A percentile compares a stretch with the other conserved stretches of the same genome.
Conservation (phyloP, 2,797 vertebrate species). For the Pipistrellus kuhlii region DNA sequence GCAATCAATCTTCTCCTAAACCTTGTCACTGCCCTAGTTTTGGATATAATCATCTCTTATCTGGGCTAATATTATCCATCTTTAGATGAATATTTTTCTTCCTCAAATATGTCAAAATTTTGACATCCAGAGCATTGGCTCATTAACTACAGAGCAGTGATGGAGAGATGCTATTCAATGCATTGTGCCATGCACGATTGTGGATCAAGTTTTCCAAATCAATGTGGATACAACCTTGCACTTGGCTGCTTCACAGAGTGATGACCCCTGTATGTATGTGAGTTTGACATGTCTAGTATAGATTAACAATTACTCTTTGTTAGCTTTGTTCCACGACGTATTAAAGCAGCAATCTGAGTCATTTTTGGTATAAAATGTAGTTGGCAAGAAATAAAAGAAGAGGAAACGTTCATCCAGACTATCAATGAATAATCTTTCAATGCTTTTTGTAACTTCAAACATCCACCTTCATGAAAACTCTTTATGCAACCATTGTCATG, state of each 20-base stretch:
- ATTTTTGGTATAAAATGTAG: not conserved
- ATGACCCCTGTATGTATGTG: not conserved
- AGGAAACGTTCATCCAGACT: not conserved
- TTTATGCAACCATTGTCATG: constrained; percentile 38
- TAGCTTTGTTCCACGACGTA: not conserved
- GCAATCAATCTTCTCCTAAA: not conserved
- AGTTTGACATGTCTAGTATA: not conserved
- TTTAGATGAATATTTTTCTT: not conserved
- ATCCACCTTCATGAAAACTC: not conserved
- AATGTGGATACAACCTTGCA: not conserved
- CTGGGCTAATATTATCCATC: not conserved
- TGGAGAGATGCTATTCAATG: not conserved
- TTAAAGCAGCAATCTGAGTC: not conserved
- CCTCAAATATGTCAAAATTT: not conserved
- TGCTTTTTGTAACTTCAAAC: constrained; percentile 44
- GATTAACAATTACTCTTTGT: not conserved
- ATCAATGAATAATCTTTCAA: constrained; percentile 31
- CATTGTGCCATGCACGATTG: not conserved
- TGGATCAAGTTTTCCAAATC: not conserved
- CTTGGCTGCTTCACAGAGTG: not conserved
- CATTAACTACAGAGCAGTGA: not conserved
- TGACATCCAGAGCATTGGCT: not conserved
- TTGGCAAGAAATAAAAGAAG: constrained; percentile 32
- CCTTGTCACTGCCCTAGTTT: not conserved
- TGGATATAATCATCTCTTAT: not conserved